Evolutionary conservation across 2,888 invertebrate genomes (phyloP).

Genomic region (Drosophila anomelani): DNA sequence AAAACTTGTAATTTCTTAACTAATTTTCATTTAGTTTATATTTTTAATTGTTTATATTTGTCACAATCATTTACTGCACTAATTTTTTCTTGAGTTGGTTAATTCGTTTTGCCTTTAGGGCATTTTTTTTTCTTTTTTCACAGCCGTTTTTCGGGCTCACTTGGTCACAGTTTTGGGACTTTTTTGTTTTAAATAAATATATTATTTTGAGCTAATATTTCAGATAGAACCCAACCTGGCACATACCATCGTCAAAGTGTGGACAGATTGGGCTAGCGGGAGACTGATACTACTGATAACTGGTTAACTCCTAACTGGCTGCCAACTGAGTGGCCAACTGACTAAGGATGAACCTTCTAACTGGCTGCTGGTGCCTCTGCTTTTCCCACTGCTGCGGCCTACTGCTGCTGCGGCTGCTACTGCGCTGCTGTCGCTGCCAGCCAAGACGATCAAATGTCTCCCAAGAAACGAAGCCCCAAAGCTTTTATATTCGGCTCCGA

Average conservation of each 20-base stretch:
- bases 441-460: constrained; percentile 83
- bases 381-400: constrained; percentile 15
- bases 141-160: constrained; percentile 18
- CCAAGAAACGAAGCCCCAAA: constrained; percentile 81
- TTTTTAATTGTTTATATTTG: constrained; percentile 1
- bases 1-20: neutral
- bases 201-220: constrained; percentile 4
- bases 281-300: constrained; percentile 8
- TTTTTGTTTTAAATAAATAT: neutral
- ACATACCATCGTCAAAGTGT: constrained; percentile 32
- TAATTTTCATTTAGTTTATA: neutral
- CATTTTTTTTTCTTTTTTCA: constrained; percentile 4
- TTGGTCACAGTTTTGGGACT: constrained; percentile 28
- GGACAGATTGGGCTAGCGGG: constrained; percentile 20
- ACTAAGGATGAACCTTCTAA: constrained; percentile 53
- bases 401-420: constrained; percentile 41
- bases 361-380: constrained; percentile 43
- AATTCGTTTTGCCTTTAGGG: neutral
- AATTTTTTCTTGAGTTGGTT: constrained; percentile 8
- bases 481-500: constrained; percentile 81
- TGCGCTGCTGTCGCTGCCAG: constrained; percentile 52
- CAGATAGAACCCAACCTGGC: constrained; percentile 8
- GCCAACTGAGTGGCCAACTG: constrained; percentile 62
- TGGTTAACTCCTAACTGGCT: constrained; percentile 12
- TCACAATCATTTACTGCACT: constrained; percentile 21